phyloP scores from a whole-genome alignment of 2,888 invertebrate species.

The Ichneumoninae sp. region DNA sequence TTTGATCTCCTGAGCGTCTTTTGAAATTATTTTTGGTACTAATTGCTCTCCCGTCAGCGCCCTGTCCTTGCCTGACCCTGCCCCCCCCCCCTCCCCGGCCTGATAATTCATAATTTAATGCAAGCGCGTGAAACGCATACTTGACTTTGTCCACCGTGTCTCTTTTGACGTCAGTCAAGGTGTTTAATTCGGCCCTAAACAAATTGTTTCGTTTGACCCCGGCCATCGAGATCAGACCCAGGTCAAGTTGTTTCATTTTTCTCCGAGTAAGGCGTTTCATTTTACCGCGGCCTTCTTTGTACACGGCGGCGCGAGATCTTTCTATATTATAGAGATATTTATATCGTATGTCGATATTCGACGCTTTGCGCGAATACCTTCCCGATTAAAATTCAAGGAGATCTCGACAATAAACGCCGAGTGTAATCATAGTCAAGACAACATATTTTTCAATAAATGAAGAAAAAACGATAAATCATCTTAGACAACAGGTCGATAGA shows the following conservation, averaged over 20 bases:
- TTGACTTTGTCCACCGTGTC: too few relatives aligned
- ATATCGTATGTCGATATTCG: neutral
- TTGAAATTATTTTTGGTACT: too few relatives aligned
- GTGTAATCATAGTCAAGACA: neutral
- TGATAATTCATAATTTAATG: neutral
- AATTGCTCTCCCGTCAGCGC: too few relatives aligned
- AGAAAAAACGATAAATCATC: neutral
- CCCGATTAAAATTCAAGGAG: conserved; percentile 5
- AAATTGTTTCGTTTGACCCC: neutral
- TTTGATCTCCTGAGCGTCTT: too few relatives aligned
- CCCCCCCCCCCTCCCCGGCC: too few relatives aligned
- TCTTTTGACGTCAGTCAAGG: too few relatives aligned
- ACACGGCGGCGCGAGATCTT: neutral
- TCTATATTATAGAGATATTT: neutral
- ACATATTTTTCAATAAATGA: neutral
- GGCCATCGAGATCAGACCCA: neutral
- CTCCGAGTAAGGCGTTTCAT: too few relatives aligned
- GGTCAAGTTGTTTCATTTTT: neutral
- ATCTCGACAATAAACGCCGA: neutral
- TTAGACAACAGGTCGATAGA: neutral
- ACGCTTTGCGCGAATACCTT: neutral
- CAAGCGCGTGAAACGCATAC: too few relatives aligned
- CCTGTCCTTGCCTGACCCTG: too few relatives aligned
- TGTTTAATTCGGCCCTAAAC: too few relatives aligned
- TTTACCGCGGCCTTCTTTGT: neutral